Evolutionary conservation across 2,888 invertebrate genomes (phyloP), one percentile per base, ranked within the genome.

Genomic region (Cactoblastis cactorum): DNA sequence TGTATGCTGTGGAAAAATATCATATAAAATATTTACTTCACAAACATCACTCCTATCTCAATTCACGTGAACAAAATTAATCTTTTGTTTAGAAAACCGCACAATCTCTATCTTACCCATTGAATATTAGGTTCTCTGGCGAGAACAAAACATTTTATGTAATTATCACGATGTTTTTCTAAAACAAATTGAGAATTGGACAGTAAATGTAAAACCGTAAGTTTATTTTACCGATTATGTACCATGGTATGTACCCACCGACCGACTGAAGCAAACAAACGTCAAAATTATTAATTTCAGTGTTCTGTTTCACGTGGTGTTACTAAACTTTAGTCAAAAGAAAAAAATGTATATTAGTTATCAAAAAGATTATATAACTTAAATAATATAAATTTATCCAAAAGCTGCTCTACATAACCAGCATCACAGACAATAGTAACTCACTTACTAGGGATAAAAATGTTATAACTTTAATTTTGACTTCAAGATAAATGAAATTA

Each of bases 101-200:
- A 53, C 58, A 39, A 53, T 53, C 53, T 47, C 56, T 50, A 67
- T 65, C 87, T 86, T 83, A 88, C 88, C 88, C 88, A 86, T 88
- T 68, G 78, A 80, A 75, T 69, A 69, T 83, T 79, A 87, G 79
- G 87, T 88, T 80, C 88, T 86, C 88, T 77, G 75, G 45, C 73
- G 88, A 89, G 88, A 88, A 87, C 88, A 85, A 80, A 67, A 74
- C 87, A 86, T 87, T 77, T 63, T 79, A 62, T 9, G 5, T 37
- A 2, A 11, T 17, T 37, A 14, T 2, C 14, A 14, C 3, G n/a
- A n/a, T 17, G 15, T 2, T 15, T 17, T 37, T 17, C 3, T 28
- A 28, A 28, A 28, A 9, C 1, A 14, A 37, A 37, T 37, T n/a
- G n/a, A n/a, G n/a, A n/a, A n/a, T n/a, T n/a, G n/a, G 12, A 33